phyloP scores from a whole-genome alignment of 2,888 invertebrate species.

The Callimorpha dominula region DNA sequence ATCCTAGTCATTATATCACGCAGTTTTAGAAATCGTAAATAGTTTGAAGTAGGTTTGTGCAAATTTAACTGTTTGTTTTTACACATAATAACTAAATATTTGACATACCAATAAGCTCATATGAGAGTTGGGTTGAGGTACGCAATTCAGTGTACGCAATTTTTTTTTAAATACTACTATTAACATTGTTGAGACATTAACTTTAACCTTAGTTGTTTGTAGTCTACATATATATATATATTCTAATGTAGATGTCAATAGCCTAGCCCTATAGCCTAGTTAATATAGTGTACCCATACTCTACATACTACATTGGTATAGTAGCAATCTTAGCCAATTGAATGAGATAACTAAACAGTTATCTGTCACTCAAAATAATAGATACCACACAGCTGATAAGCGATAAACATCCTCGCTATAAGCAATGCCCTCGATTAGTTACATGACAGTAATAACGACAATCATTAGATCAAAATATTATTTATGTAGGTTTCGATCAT shows the following conservation, averaged over 20 bases:
- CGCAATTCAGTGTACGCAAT: too few species aligned
- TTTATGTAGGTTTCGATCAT: background rate
- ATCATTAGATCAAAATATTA: background rate
- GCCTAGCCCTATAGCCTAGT: background rate
- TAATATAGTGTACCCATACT: background rate
- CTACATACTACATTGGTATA: background rate
- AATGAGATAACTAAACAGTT: slow-evolving; percentile 43
- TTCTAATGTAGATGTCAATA: too few species aligned
- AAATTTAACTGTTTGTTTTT: background rate
- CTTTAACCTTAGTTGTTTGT: too few species aligned
- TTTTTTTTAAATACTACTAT: too few species aligned
- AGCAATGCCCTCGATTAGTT: background rate
- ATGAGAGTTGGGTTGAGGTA: background rate
- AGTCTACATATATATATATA: too few species aligned
- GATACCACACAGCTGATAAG: slow-evolving; percentile 36
- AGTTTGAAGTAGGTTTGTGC: background rate
- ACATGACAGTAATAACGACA: slow-evolving; percentile 4
- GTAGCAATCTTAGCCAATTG: slow-evolving; percentile 45
- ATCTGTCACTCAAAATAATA: slow-evolving; percentile 49
- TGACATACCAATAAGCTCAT: background rate
- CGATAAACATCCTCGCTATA: slow-evolving; percentile 22
- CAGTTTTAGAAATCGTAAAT: background rate
- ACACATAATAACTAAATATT: background rate
- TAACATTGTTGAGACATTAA: too few species aligned
- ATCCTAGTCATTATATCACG: background rate